Base-by-base conservation (phyloP, 1,140 invertebrate species). In the Chrysoperla carnea region DNA sequence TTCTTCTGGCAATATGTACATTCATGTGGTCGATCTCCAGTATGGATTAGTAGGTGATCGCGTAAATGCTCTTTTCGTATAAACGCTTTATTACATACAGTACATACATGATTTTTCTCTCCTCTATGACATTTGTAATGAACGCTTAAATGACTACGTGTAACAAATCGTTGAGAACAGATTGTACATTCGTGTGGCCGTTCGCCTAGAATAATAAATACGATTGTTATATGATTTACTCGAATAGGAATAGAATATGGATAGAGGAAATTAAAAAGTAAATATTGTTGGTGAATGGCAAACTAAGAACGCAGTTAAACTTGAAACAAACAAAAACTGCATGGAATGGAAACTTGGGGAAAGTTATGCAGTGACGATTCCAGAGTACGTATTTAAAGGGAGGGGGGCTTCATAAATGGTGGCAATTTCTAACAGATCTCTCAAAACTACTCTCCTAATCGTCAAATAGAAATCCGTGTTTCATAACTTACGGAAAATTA, bases 61-160 rank as follows among this genome's bases (percentile, higher is more conserved):
- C 40, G 40, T 13, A 79, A 59, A 42, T 76, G 73, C 36, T 76
- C 73, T 1, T 68, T 62, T 23, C 65, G 81, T n/a, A 87, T 85
- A 54, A 87, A 88, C 0, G 82, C 84, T 56, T 87, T 87, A 44
- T 76, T 73, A 58, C 89, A 94, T 37, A 89, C 75, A 23, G 74
- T 75, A 57, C 89, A 94, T 49, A 81, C 81, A 61, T 90, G 89
- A 0, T 88, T 87, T 27, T 86, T 69, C 58, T 92, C 88, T 0
- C 89, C 73, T 28, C 68, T 65, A 57, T 77, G 75, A n/a, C 29
- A 28, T 33, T 41, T 41, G 5, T 29, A 8, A 33, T 41, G 40
- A 6, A 41, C 40, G 4, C 27, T 13, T 11, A 41, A n/a, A 17
- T 41, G 40, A 6, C 28, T 31, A 6, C 27, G 29, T 13, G 40